Percentiles rank a stretch among this genome's conserved stretches.
These are phyloP conservation scores for Lethocerus indicus DNA, from an alignment of 1,140 invertebrate genomes.

Conservation along the genomic window DNA sequence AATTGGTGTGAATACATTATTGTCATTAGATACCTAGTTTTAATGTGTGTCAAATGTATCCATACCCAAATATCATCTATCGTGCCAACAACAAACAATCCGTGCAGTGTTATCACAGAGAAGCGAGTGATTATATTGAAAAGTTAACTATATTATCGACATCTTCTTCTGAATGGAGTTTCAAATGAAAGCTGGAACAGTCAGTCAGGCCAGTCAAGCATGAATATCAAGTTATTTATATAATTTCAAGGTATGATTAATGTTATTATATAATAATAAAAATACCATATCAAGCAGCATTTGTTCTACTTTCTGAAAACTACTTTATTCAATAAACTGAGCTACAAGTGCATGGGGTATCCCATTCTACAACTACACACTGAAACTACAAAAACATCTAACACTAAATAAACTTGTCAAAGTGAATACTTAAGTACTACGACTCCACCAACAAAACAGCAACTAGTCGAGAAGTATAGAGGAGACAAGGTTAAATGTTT, in stretches of 20 bases:
- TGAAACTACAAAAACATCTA: conserved; percentile 26
- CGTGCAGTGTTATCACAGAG: conserved; percentile 7
- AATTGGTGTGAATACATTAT: no score
- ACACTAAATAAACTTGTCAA: conserved; percentile 23
- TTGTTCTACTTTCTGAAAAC: conserved; percentile 25
- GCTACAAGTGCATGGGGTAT: conserved; percentile 25
- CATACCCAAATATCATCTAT: no score
- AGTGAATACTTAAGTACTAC: conserved; percentile 22
- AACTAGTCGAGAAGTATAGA: conserved; percentile 22
- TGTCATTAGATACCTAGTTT: no score
- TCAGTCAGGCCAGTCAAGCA: conserved; percentile 8
- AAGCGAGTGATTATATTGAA: conserved; percentile 3
- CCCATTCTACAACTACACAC: conserved; percentile 26
- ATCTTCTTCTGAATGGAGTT: background rate
- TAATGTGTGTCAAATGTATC: no score
- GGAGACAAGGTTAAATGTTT: conserved; percentile 21
- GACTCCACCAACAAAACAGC: conserved; percentile 22
- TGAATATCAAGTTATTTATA: conserved; percentile 7
- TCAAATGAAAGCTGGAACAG: conserved; percentile 2
- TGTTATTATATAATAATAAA: conserved; percentile 9
- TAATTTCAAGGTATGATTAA: conserved; percentile 9
- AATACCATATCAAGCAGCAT: conserved; percentile 22
- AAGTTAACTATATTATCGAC: background rate
- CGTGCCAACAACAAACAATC: conserved; percentile 5
- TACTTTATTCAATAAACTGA: conserved; percentile 29